Conservation (phyloP, 1,140 invertebrate genomes). For the Heliconius melpomene region DNA sequence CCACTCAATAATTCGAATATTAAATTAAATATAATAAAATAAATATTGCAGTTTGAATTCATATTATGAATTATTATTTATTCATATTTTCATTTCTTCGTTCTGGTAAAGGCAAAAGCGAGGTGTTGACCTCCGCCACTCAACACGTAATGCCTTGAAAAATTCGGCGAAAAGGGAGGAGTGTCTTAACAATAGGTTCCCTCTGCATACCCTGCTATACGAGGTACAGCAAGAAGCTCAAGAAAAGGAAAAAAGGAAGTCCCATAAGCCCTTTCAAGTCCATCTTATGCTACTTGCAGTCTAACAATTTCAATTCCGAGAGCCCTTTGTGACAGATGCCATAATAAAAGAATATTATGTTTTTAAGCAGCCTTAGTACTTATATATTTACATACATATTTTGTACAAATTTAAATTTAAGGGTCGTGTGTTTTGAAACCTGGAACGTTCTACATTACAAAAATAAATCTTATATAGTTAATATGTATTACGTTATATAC, state of each 20-base stretch:
- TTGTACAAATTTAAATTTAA: conserved; percentile 32
- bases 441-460: conserved; percentile 64
- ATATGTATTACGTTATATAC: conserved; percentile 32
- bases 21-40: not conserved
- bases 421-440: conserved; percentile 68
- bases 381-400: conserved; percentile 47
- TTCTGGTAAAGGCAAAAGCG: too few relatives aligned
- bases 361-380: conserved; percentile 3
- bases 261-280: not conserved
- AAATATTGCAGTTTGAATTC: not conserved
- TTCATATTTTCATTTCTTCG: not conserved
- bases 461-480: conserved; percentile 67
- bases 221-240: too few relatives aligned
- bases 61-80: too few relatives aligned
- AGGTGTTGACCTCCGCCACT: too few relatives aligned
- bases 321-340: conserved; percentile 10
- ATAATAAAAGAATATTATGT: conserved; percentile 12
- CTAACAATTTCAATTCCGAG: conserved; percentile 19
- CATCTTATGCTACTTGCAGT: conserved; percentile 18
- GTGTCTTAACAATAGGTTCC: too few relatives aligned
- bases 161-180: too few relatives aligned
- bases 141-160: too few relatives aligned
- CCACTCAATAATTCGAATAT: not conserved
- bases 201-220: too few relatives aligned
- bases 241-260: too few relatives aligned